Percentiles rank a stretch among this genome's conserved stretches.
Evolutionary conservation across 2,888 invertebrate species (phyloP).

Genomic region (Syrphus vitripennis): DNA sequence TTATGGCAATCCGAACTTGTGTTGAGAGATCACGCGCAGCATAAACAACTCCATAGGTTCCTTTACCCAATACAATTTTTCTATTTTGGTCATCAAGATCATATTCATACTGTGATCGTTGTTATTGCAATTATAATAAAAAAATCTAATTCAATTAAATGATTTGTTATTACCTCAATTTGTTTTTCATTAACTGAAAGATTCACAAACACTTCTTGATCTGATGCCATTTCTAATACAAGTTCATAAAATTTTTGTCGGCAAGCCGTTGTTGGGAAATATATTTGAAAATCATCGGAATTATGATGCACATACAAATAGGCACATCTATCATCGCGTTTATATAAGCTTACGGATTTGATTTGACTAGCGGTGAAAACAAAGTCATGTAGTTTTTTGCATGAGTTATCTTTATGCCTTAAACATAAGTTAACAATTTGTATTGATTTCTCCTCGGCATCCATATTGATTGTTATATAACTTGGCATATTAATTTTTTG

Average conservation of each 20-base stretch:
- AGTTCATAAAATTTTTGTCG: slow-evolving; percentile 92
- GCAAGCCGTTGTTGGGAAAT: slow-evolving; percentile 94
- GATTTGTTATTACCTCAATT: slow-evolving; percentile 83
- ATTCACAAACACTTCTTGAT: slow-evolving; percentile 90
- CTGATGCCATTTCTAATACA: slow-evolving; percentile 92
- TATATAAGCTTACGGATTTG: slow-evolving; percentile 89
- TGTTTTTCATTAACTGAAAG: slow-evolving; percentile 88
- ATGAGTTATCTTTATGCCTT: slow-evolving; percentile 88
- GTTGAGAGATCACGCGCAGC: slow-evolving; percentile 96
- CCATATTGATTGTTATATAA: slow-evolving; percentile 96
- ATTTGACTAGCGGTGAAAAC: slow-evolving; percentile 90
- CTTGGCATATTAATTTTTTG: slow-evolving; percentile 97
- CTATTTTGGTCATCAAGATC: slow-evolving; percentile 95
- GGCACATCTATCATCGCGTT: slow-evolving; percentile 96
- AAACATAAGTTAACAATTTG: slow-evolving; percentile 94
- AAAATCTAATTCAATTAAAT: neutral
- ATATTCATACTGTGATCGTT: slow-evolving; percentile 90
- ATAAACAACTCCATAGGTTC: slow-evolving; percentile 97
- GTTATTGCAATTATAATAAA: neutral
- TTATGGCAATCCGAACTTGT: slow-evolving; percentile 97
- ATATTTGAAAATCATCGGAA: slow-evolving; percentile 99
- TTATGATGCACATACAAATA: slow-evolving; percentile 99
- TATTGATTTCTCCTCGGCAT: slow-evolving; percentile 95
- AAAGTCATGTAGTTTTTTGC: slow-evolving; percentile 96
- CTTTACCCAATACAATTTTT: slow-evolving; percentile 93